Percentiles rank a stretch among this genome's conserved stretches.
Evolutionary conservation across 2,113 vertebrate genomes (phyloP).

Genomic region (Takifugu bimaculatus): DNA sequence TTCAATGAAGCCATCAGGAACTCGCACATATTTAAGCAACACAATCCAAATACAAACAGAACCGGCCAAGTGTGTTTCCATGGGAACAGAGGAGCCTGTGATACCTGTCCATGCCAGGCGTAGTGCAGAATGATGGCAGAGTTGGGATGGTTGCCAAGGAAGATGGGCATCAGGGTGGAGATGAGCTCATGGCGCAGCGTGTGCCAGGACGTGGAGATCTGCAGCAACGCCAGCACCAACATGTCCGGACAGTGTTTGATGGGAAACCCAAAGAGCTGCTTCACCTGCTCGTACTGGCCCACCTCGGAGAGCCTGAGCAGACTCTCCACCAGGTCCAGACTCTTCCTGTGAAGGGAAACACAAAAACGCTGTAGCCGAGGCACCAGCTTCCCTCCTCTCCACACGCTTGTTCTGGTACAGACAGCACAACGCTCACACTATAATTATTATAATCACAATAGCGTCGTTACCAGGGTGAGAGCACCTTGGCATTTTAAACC

Average conservation of each 20-base stretch:
- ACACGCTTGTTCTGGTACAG: too few species aligned
- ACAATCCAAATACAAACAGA: not conserved
- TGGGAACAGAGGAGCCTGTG: slow-evolving; percentile 19
- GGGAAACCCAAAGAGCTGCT: slow-evolving; percentile 97
- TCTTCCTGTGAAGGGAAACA: slow-evolving; percentile 81
- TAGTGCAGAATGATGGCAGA: slow-evolving; percentile 99
- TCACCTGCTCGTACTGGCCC: slow-evolving; percentile 97
- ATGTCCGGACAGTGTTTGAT: slow-evolving; percentile 99
- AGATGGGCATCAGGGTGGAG: slow-evolving; percentile 98
- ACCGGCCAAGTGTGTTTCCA: too few species aligned
- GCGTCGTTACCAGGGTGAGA: too few species aligned
- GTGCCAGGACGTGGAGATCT: slow-evolving; percentile 98
- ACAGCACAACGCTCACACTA: too few species aligned
- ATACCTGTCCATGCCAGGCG: slow-evolving; percentile 97
- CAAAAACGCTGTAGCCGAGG: not conserved
- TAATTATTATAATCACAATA: too few species aligned
- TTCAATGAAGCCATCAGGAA: not conserved
- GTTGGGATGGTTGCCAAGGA: slow-evolving; percentile 98
- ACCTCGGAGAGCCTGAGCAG: slow-evolving; percentile 91
- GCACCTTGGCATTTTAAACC: too few species aligned
- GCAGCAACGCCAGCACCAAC: slow-evolving; percentile 92
- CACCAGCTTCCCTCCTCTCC: not conserved
- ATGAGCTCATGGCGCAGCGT: slow-evolving; percentile 97
- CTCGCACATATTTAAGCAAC: too few species aligned
- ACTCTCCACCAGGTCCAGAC: slow-evolving; percentile 96